phyloP scores from a whole-genome alignment of 2,888 invertebrate species.

The Anticlea derivata region DNA sequence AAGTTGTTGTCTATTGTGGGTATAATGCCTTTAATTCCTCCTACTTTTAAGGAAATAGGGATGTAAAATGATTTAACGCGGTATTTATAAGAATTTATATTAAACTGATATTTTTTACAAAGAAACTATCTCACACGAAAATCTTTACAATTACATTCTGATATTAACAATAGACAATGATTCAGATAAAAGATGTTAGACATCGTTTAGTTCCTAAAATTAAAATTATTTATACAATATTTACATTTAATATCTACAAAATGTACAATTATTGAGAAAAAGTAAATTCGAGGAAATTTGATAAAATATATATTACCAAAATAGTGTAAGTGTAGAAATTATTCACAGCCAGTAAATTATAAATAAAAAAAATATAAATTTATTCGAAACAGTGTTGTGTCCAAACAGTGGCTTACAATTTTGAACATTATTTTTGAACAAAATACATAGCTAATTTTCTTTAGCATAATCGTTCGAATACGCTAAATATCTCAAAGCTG shows the following conservation, averaged over 20 bases:
- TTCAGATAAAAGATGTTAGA: slow-evolving; percentile 75
- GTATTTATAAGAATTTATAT: slow-evolving; percentile 58
- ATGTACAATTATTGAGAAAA: slow-evolving; percentile 27
- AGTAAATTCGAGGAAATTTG: slow-evolving; percentile 53
- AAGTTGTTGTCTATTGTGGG: too few species aligned
- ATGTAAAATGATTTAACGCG: not conserved
- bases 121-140: slow-evolving; percentile 77
- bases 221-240: slow-evolving; percentile 50
- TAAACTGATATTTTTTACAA: slow-evolving; percentile 76
- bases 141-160: slow-evolving; percentile 68
- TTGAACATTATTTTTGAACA: too few species aligned
- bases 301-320: slow-evolving; percentile 43
- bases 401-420: too few species aligned
- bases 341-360: slow-evolving; percentile 59
- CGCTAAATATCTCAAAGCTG: too few species aligned
- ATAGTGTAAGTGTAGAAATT: slow-evolving; percentile 23
- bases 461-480: too few species aligned
- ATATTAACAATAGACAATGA: slow-evolving; percentile 76
- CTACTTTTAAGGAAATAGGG: not conserved
- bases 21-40: too few species aligned
- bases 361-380: slow-evolving; percentile 33
- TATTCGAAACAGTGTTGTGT: too few species aligned
- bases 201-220: slow-evolving; percentile 53
- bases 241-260: slow-evolving; percentile 37
- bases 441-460: too few species aligned